Evolutionary conservation across 1,140 invertebrate species (phyloP).

Genomic region (Microvelia longipes): DNA sequence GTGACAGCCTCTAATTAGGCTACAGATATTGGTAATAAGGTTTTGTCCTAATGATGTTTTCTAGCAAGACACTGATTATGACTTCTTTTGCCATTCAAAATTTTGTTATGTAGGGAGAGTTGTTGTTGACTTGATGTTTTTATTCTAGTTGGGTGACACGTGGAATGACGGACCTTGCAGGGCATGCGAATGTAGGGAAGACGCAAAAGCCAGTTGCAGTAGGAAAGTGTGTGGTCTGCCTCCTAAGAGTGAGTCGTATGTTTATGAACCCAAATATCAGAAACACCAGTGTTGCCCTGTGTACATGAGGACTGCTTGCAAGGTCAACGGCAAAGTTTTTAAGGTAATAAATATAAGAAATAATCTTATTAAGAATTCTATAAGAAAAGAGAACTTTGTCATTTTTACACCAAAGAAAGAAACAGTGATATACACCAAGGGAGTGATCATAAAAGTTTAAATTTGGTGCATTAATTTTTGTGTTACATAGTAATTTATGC

Average conservation of each 20-base stretch:
- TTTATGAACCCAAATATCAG: conserved; percentile 33
- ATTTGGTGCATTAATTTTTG: not conserved
- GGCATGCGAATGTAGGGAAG: conserved; percentile 38
- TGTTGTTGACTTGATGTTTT: too few species aligned
- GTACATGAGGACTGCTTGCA: conserved; percentile 41
- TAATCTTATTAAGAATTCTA: not conserved
- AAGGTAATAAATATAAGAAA: conserved; percentile 27
- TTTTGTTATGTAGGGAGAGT: too few species aligned
- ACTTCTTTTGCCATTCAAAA: too few species aligned
- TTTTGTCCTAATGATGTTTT: too few species aligned
- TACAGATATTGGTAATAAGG: too few species aligned
- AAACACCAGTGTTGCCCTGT: conserved; percentile 44
- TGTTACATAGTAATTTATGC: not conserved
- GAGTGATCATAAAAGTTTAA: not conserved
- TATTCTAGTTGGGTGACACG: conserved; percentile 34
- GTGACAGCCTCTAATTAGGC: too few species aligned
- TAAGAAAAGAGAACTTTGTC: not conserved
- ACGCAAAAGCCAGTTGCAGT: conserved; percentile 27
- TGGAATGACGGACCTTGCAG: conserved; percentile 55
- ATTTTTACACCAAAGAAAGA: not conserved
- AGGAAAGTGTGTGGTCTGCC: conserved; percentile 32
- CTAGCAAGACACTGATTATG: too few species aligned
- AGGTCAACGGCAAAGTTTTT: conserved; percentile 36
- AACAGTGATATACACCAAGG: not conserved
- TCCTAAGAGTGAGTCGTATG: conserved; percentile 34